Base-by-base conservation (phyloP, 2,797 vertebrate species). In the Eulemur rubriventer region DNA sequence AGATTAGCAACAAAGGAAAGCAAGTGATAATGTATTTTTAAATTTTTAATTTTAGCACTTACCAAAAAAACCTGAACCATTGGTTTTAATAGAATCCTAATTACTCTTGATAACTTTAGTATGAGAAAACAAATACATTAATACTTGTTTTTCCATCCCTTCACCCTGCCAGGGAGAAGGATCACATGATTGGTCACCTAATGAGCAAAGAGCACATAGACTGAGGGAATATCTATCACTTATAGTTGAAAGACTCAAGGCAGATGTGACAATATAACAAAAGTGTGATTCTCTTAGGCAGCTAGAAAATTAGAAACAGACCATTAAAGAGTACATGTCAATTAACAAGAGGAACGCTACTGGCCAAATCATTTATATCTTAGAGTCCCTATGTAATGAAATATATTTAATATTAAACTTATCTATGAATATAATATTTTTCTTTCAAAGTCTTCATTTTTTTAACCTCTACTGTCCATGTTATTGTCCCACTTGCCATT, bases 11-110 rank as follows among this genome's bases (percentile, higher is more conserved):
- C 63, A 84, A 89, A 52, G 55, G 55, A 73, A 88, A 88, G 13
- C 50, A 90, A 81, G 6, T 72, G 30, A 43, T 35, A 33, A 6
- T 75, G 12, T 57, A 38, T 38, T 91, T 72, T 35, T 50, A 26
- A 55, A 57, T 38, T 69, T 78, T 89, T 84, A 76, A 83, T 69
- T 89, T 93, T 83, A 65, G 73, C 57, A 90, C 48, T 73, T 81
- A 67, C n/a, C 35, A 57, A 46, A 59, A 91, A 61, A 72, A 41
- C 30, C 70, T 48, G 28, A 78, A 35, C n/a, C 50, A 46, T n/a
- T 82, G 26, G 41, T 70, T 76, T 78, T 89, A 78, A 78, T n/a
- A 84, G 63, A 91, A 52, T 75, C 41, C n/a, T 87, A 61, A 76
- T 61, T 85, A 76, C 12, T 82, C 69, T 79, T 59, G 61, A 48